phyloP scores from a whole-genome alignment of 2,797 vertebrate species.

The Nannoperca australis region DNA sequence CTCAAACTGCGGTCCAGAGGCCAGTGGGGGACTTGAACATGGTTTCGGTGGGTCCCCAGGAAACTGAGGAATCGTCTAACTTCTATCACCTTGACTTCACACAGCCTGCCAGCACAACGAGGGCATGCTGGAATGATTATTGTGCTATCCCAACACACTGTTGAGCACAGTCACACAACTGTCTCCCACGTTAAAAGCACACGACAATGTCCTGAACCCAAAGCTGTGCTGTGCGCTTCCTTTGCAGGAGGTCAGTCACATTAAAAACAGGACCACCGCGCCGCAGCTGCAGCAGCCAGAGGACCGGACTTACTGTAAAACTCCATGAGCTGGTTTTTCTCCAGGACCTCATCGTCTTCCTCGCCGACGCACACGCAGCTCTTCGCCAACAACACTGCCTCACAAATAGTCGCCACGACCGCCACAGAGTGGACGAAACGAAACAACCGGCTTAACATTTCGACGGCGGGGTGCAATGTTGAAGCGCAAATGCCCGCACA shows the following conservation, averaged over 20 bases:
- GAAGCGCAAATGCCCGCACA: conserved; percentile 53
- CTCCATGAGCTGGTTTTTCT: conserved; percentile 77
- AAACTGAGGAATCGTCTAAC: neutral
- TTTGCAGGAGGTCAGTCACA: neutral
- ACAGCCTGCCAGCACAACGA: neutral
- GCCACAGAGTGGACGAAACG: conserved; percentile 44
- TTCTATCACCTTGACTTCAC: neutral
- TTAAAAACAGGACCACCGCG: neutral
- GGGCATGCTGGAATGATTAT: neutral
- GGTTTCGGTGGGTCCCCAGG: neutral
- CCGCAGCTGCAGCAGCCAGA: conserved; percentile 15
- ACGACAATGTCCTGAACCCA: neutral
- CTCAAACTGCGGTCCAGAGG: conserved; percentile 32
- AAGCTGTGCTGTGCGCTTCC: neutral
- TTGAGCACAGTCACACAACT: conserved; percentile 2
- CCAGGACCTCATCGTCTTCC: conserved; percentile 77
- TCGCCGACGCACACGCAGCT: conserved; percentile 64
- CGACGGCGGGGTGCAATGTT: conserved; percentile 53
- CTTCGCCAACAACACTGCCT: conserved; percentile 57
- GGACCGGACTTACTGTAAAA: conserved; percentile 83
- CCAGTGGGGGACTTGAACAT: conserved; percentile 1
- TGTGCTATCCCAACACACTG: no score
- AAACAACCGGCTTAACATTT: conserved; percentile 72
- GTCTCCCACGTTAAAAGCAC: neutral
- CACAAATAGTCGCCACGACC: conserved; percentile 61